phyloP scores from a whole-genome alignment of 2,888 invertebrate genomes.

The Pocota personata region DNA sequence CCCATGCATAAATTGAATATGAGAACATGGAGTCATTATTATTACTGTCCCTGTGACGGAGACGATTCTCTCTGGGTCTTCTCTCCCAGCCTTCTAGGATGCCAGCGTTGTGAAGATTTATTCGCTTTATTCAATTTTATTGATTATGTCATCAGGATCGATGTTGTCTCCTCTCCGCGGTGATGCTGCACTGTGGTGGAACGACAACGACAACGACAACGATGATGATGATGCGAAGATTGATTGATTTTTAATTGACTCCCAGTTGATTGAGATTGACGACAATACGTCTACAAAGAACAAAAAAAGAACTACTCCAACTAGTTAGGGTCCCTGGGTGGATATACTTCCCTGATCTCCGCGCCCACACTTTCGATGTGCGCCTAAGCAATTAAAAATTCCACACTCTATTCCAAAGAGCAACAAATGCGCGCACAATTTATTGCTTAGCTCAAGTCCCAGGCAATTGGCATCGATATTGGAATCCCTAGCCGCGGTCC shows the following conservation, averaged over 20 bases:
- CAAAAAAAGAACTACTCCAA: not conserved
- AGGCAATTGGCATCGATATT: conserved; percentile 52
- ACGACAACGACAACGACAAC: conserved; percentile 12
- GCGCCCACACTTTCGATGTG: conserved; percentile 52
- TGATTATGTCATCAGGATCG: conserved; percentile 74
- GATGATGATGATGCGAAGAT: conserved; percentile 68
- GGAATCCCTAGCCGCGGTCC: not conserved
- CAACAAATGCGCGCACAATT: conserved; percentile 60
- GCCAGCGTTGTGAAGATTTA: conserved; percentile 69
- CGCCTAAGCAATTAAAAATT: conserved; percentile 68
- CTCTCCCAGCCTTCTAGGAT: conserved; percentile 29
- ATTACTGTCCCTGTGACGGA: conserved; percentile 66
- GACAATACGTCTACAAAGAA: conserved; percentile 46
- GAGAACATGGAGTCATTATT: conserved; percentile 74
- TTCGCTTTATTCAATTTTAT: conserved; percentile 73
- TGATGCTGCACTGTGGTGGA: conserved; percentile 59
- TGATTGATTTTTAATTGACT: conserved; percentile 74
- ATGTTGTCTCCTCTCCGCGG: conserved; percentile 68
- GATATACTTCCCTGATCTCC: conserved; percentile 31
- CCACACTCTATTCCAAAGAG: conserved; percentile 58
- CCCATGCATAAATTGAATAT: conserved; percentile 74
- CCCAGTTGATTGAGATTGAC: conserved; percentile 72
- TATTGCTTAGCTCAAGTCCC: conserved; percentile 42
- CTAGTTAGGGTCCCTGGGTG: not conserved
- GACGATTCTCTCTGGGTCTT: conserved; percentile 40